Percentiles rank a stretch among this genome's conserved stretches.
These are phyloP conservation scores for Polyploca ridens DNA, from an alignment of 2,888 invertebrate genomes.

Conservation along the genomic window DNA sequence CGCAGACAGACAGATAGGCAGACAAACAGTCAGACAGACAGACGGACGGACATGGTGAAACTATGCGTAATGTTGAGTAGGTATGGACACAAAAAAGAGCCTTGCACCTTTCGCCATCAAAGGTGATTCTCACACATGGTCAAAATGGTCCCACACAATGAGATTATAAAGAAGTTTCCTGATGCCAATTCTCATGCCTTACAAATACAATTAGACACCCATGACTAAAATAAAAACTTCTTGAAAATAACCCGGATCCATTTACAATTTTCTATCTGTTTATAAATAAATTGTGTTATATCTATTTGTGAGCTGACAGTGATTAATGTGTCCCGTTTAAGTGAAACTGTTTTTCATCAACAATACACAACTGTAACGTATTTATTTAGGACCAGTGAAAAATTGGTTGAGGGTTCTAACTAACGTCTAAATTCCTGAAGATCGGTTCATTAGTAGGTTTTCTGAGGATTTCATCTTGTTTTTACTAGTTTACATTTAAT, in stretches of 20 bases:
- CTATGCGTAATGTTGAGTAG: too few species aligned
- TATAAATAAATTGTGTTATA: background rate
- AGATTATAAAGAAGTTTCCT: too few species aligned
- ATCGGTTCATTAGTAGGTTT: background rate
- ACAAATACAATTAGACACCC: background rate
- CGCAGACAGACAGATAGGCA: too few species aligned
- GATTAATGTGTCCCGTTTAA: background rate
- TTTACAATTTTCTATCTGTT: background rate
- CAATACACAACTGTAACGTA: background rate
- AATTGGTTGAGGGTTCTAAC: background rate
- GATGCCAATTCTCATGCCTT: too few species aligned
- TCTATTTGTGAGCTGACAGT: background rate
- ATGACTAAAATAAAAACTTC: too few species aligned
- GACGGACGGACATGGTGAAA: too few species aligned
- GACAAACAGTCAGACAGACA: too few species aligned
- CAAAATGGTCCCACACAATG: too few species aligned
- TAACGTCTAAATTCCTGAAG: background rate
- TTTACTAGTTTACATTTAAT: background rate
- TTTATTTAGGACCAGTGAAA: background rate
- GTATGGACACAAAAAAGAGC: too few species aligned
- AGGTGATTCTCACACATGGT: too few species aligned
- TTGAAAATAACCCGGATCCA: background rate
- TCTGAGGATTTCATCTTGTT: background rate
- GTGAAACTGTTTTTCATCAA: background rate
- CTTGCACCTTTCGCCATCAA: too few species aligned